Evolutionary conservation across 2,113 vertebrate species (phyloP).

Genomic region (Rafetus swinhoei): DNA sequence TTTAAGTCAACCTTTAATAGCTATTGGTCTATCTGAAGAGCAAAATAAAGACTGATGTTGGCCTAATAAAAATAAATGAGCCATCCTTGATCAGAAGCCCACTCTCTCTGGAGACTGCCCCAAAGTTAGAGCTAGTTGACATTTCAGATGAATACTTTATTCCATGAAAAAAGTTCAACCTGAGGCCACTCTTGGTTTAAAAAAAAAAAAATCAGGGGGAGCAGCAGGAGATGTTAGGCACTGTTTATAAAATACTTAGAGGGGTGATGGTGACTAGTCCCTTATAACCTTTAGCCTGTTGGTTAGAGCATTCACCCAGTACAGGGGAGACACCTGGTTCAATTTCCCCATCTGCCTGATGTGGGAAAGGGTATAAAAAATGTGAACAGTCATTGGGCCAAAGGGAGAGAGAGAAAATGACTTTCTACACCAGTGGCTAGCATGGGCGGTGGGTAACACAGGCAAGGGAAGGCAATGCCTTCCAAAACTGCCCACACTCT

Average conservation of each 20-base stretch:
- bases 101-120: neutral
- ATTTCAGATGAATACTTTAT: neutral
- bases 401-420: neutral
- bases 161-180: neutral
- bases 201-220: neutral
- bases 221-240: neutral
- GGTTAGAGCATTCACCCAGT: neutral
- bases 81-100: neutral
- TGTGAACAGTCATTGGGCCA: neutral
- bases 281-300: neutral
- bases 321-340: neutral
- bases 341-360: neutral
- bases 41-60: neutral
- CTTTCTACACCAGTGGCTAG: neutral
- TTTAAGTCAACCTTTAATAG: neutral
- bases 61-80: neutral
- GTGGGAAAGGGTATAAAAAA: neutral
- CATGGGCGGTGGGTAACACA: too few species aligned
- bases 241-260: neutral
- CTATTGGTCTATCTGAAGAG: neutral
- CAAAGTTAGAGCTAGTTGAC: neutral
- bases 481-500: too few species aligned
- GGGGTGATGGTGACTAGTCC: neutral
- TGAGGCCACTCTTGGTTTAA: neutral
- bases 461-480: too few species aligned